phyloP scores from a whole-genome alignment of 2,888 invertebrate species.

The Parnassius smintheus region DNA sequence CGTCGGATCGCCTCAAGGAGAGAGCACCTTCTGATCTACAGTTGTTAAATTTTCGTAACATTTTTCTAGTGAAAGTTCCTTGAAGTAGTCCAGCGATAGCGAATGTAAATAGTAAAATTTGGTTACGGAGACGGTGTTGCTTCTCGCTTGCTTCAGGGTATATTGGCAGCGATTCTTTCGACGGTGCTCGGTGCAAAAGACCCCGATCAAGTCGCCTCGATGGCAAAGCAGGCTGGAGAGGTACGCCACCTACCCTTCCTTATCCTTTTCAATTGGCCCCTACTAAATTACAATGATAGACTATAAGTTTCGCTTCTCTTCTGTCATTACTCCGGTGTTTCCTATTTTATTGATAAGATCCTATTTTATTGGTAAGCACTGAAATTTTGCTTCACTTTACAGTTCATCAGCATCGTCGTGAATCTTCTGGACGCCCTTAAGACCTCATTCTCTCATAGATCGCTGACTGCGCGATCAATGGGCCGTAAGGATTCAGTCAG shows the following conservation, averaged over 20 bases:
- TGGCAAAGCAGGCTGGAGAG: slow-evolving; percentile 97
- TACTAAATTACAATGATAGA: slow-evolving; percentile 15
- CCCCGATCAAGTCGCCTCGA: slow-evolving; percentile 94
- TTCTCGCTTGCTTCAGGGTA: slow-evolving; percentile 89
- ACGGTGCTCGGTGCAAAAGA: slow-evolving; percentile 95
- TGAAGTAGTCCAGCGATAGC: slow-evolving; percentile 58
- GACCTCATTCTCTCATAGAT: slow-evolving; percentile 95
- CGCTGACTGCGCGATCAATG: slow-evolving; percentile 90
- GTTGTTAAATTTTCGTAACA: background rate
- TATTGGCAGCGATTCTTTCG: slow-evolving; percentile 95
- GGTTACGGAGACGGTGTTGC: slow-evolving; percentile 79
- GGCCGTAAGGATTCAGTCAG: slow-evolving; percentile 94
- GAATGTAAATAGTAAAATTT: slow-evolving; percentile 76
- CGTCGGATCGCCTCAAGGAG: slow-evolving; percentile 60
- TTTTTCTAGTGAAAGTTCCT: slow-evolving; percentile 32
- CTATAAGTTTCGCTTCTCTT: slow-evolving; percentile 8
- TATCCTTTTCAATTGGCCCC: slow-evolving; percentile 47
- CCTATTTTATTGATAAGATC: background rate
- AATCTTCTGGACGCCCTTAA: slow-evolving; percentile 95
- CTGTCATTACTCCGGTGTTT: slow-evolving; percentile 2
- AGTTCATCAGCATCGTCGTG: slow-evolving; percentile 96
- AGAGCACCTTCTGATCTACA: slow-evolving; percentile 27
- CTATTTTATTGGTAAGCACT: background rate
- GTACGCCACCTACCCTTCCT: slow-evolving; percentile 85
- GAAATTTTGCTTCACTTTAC: slow-evolving; percentile 36